Base-by-base conservation (phyloP, 2,113 vertebrate genomes). In the Charadrius vociferus region DNA sequence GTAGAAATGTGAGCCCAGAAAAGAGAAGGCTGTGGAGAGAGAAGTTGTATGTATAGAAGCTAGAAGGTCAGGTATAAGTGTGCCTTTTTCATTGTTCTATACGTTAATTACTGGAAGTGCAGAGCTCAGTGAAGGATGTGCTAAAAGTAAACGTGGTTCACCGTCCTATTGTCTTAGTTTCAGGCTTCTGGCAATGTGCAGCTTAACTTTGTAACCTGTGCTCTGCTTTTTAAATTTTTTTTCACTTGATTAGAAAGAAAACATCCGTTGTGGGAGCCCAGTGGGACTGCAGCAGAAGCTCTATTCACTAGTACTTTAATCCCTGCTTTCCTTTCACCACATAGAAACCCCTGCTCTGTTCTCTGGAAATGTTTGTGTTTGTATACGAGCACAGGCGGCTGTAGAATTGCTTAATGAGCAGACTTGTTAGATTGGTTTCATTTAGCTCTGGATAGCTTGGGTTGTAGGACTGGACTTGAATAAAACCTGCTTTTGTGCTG, bases 101-200 rank as follows among this genome's bases (percentile, higher is more conserved):
- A 20, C 89, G 20, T 93, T 94, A 79, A 81, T 87, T 77, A 63
- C 82, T 70, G 94, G 89, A 96, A 97, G 80, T 97, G 89, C 62
- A 78, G 55, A 73, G 81, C 81, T 75, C 61, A 34, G 52, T 19
- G 90, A 78, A 96, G 97, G 90, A 86, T 94, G 77, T 96, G 86
- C 90, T 86, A 81, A 61, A 36, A 91, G 91, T 97, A 95, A 52
- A 71, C 11, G 5, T 41, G 36, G 56, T 45, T 94, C 86, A 77
- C 78, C 7, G 0, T 90, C 88, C 95, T 89, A 96, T 97, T 98
- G 97, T 98, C 85, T 90, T 49, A 17, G 67, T 15, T 78, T 39
- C 41, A 12, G 41, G 77, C 90, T 88, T 52, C 45, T 81, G 21
- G 88, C 92, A n/a, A 11, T 1, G 37, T 91, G 90, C 91, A 49